Evolutionary conservation across 64 coral and sea anemone genomes (phyloP).

Genomic region (Actinia tenebrosa): DNA sequence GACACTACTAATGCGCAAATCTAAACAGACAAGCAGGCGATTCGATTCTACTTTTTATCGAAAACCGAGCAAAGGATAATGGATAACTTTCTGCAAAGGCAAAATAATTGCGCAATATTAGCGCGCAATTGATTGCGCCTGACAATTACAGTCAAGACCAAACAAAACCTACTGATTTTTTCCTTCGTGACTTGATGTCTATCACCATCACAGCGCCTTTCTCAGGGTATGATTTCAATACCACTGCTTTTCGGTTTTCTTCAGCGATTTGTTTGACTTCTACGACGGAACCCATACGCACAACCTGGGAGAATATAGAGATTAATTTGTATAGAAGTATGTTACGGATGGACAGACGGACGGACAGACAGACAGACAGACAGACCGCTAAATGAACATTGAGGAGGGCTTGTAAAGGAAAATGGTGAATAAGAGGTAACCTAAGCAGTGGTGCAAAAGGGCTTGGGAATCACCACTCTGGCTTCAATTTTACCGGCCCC

Average conservation of each 20-base stretch:
- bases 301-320: constrained; percentile 33
- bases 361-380: not conserved
- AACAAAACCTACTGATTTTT: constrained; percentile 66
- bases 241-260: constrained; percentile 72
- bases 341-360: not conserved
- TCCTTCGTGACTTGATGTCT: constrained; percentile 74
- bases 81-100: too few species aligned
- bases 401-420: too few species aligned
- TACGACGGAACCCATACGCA: constrained; percentile 76
- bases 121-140: too few species aligned
- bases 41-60: too few species aligned
- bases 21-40: too few species aligned
- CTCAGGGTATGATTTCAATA: constrained; percentile 73
- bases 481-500: too few species aligned
- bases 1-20: too few species aligned
- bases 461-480: not conserved
- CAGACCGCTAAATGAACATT: too few species aligned
- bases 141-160: not conserved
- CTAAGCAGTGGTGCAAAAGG: too few species aligned
- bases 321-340: not conserved
- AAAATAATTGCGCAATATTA: too few species aligned
- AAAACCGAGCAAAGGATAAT: not conserved
- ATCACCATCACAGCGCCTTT: constrained; percentile 76
- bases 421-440: too few species aligned
- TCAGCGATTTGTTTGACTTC: constrained; percentile 71